A percentile compares a stretch with the other conserved stretches of the same genome.
Evolutionary conservation across 2,113 vertebrate species (phyloP).

Genomic region (Limanda limanda): DNA sequence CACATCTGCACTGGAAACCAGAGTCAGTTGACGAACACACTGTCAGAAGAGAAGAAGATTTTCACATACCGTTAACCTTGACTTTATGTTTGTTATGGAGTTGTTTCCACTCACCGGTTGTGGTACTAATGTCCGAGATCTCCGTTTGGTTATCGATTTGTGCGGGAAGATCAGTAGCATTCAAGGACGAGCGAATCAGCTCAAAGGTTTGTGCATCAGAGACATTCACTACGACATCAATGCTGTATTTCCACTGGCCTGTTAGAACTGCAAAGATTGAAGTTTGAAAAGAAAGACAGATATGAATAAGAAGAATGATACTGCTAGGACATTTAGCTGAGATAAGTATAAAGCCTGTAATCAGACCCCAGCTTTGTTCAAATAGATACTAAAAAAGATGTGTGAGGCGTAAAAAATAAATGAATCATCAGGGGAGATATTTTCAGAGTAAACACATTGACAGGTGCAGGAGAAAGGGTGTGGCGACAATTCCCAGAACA

Average conservation of each 20-base stretch:
- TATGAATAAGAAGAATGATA: not conserved
- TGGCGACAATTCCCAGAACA: too few relatives aligned
- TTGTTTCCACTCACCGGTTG: constrained; percentile 60
- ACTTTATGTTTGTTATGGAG: too few relatives aligned
- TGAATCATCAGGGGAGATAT: too few relatives aligned
- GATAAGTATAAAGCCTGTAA: too few relatives aligned
- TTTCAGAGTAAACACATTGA: too few relatives aligned
- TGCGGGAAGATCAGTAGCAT: constrained; percentile 43
- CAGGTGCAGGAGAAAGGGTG: too few relatives aligned
- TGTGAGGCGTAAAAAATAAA: too few relatives aligned
- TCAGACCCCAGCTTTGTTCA: too few relatives aligned
- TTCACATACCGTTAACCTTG: not conserved
- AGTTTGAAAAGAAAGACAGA: not conserved
- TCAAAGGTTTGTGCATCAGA: constrained; percentile 39
- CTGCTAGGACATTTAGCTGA: not conserved
- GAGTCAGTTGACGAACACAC: constrained; percentile 43
- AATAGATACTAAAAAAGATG: too few relatives aligned
- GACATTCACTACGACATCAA: constrained; percentile 51
- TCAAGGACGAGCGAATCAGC: constrained; percentile 17
- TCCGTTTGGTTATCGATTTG: constrained; percentile 44
- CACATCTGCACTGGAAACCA: constrained; percentile 51
- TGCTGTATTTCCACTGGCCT: constrained; percentile 42
- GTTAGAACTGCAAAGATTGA: constrained; percentile 16
- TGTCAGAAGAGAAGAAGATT: not conserved
- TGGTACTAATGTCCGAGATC: constrained; percentile 38